Evolutionary conservation across 2,888 invertebrate genomes (phyloP), one percentile per base, ranked within the genome.

Genomic region (Mimas tiliae): DNA sequence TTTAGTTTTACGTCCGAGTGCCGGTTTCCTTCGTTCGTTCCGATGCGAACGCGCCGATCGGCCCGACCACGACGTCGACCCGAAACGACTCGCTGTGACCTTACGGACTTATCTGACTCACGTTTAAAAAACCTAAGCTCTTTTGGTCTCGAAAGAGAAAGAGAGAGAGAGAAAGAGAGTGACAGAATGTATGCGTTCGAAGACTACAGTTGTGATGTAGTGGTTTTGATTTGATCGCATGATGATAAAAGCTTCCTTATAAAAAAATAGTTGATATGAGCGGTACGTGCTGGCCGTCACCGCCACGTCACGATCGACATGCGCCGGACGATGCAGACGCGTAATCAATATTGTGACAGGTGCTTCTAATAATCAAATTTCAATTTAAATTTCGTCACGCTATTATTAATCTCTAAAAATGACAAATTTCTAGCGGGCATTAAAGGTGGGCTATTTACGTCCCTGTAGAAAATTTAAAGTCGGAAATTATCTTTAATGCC

Each of bases 401-500:
- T 79, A 75, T 74, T 79, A 75, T 73, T 63, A 77, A 74, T 58
- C 42, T 58, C 38, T 55, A 74, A 76, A 69, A 76, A 75, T 82
- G 78, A 80, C 78, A 70, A 72, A 79, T 79, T 80, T 78, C 70
- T 78, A 77, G 74, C 71, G 72, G 82, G 79, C 83, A 81, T 82
- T 82, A 75, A 81, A 81, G 70, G 75, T 81, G 9, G 84, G 82
- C 76, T 78, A 73, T 77, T 82, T 80, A 79, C 81, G 81, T 82
- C 48, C 80, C 77, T 75, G 72, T 79, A 78, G 72, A 69, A 72
- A 78, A 77, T 78, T 76, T 21, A 76, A 76, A 77, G 75, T 74
- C 77, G 74, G 80, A 75, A 77, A 38, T 67, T 76, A 80, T 81
- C 69, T 81, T 84, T 82, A 83, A 86, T 86, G 89, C 87, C 88